These are phyloP conservation scores for Sepiola atlantica DNA, from an alignment of 2,888 invertebrate species.

Conservation along the genomic window DNA sequence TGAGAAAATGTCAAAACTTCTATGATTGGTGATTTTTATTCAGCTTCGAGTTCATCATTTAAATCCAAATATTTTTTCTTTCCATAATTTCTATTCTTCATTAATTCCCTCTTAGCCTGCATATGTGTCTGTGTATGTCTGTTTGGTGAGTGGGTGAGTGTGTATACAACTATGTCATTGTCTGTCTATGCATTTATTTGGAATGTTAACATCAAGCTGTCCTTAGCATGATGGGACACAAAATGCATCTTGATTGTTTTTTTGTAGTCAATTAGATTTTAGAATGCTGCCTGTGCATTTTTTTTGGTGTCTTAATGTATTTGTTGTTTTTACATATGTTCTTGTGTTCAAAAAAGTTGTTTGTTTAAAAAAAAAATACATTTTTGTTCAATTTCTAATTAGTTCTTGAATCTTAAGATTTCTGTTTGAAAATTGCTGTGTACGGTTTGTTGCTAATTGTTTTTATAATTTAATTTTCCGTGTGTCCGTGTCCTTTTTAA, in stretches of 20 bases:
- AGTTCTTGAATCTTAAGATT: not conserved
- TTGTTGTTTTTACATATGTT: too few relatives aligned
- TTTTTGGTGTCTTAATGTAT: not conserved
- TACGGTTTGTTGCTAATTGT: not conserved
- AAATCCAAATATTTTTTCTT: not conserved
- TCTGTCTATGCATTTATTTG: slow-evolving; percentile 9
- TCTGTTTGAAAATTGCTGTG: not conserved
- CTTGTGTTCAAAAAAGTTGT: not conserved
- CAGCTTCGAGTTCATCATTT: not conserved
- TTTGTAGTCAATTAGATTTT: not conserved
- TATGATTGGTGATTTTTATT: not conserved
- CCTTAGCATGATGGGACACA: not conserved
- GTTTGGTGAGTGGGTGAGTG: not conserved
- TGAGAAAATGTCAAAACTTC: not conserved
- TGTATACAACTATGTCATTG: not conserved
- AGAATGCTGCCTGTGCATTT: not conserved
- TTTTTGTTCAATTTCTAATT: not conserved
- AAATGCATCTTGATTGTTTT: not conserved
- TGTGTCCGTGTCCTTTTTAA: not conserved
- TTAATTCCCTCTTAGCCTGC: not conserved
- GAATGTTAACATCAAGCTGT: slow-evolving; percentile 32
- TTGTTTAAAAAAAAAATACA: too few relatives aligned
- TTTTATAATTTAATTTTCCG: not conserved
- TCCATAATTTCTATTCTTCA: not conserved
- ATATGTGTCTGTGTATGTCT: too few relatives aligned